Conservation (phyloP, 2,113 vertebrate genomes). For the Scytalopus superciliaris region DNA sequence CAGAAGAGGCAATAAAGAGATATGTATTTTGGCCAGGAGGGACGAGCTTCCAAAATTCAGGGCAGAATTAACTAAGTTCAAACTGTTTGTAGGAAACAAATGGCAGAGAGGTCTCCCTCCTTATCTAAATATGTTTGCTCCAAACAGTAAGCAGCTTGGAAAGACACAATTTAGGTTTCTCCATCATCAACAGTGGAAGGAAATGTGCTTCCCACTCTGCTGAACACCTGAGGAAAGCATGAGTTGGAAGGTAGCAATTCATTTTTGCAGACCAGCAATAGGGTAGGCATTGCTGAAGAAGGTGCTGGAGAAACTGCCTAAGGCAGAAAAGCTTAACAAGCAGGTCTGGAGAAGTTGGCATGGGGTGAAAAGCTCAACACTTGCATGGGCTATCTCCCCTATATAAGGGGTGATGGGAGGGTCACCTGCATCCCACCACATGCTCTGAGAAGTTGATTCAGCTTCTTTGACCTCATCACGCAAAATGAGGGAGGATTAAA, state of each 20-base stretch:
- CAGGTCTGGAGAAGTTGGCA: neutral
- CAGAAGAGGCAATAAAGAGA: neutral
- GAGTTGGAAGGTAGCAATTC: neutral
- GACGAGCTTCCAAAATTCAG: neutral
- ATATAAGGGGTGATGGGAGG: neutral
- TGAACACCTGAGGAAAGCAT: neutral
- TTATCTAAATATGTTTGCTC: neutral
- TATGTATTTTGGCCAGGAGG: neutral
- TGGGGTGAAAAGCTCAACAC: neutral
- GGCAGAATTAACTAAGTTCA: neutral
- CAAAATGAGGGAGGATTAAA: neutral
- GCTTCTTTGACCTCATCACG: neutral
- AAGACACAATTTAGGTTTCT: neutral
- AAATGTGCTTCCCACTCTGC: neutral
- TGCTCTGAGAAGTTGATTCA: neutral
- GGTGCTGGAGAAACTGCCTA: neutral
- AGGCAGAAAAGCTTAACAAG: neutral
- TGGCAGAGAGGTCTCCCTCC: neutral
- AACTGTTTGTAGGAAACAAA: neutral
- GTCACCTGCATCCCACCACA: neutral
- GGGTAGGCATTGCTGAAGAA: neutral
- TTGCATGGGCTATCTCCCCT: accelerated
- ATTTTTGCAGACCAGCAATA: neutral
- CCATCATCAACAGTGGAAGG: neutral
- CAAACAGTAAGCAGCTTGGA: neutral